phyloP scores from a whole-genome alignment of 2,113 vertebrate species.

The Salminus brasiliensis region DNA sequence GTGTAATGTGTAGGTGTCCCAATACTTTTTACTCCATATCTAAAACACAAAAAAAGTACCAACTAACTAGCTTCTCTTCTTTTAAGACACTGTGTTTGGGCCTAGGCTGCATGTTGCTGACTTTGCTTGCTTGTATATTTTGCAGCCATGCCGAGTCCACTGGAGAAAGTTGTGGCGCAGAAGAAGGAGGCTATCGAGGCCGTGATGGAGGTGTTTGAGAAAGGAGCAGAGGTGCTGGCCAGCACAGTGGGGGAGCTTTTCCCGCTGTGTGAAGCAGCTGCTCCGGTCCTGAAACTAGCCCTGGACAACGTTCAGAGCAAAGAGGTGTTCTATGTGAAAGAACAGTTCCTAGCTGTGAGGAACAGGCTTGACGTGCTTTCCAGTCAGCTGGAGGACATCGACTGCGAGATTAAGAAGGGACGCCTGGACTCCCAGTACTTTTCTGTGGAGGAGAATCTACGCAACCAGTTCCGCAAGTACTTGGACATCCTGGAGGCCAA shows the following conservation, averaged over 20 bases:
- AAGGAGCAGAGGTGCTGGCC: constrained; percentile 74
- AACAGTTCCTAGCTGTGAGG: constrained; percentile 73
- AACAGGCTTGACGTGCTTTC: constrained; percentile 75
- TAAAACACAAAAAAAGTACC: too few species aligned
- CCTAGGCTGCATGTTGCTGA: constrained; percentile 29
- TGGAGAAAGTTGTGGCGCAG: constrained; percentile 74
- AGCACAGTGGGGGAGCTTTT: constrained; percentile 75
- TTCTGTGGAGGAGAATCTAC: constrained; percentile 75
- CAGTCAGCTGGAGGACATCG: constrained; percentile 71
- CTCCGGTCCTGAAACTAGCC: constrained; percentile 72
- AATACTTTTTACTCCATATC: too few species aligned
- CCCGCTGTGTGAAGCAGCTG: constrained; percentile 76
- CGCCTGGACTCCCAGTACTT: constrained; percentile 73
- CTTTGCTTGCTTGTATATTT: constrained; percentile 20
- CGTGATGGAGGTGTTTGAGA: constrained; percentile 75
- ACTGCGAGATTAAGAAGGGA: constrained; percentile 75
- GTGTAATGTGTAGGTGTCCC: too few species aligned
- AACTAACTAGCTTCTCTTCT: not conserved
- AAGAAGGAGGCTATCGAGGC: constrained; percentile 80
- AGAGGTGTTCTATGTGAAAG: constrained; percentile 78
- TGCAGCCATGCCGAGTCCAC: constrained; percentile 65
- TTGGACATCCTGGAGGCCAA: constrained; percentile 77
- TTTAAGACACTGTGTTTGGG: not conserved
- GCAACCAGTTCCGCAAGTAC: constrained; percentile 79
- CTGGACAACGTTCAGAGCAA: constrained; percentile 78